A percentile compares a stretch with the other conserved stretches of the same genome.
These are phyloP conservation scores for Zaprionus capensis DNA, from an alignment of 1,140 invertebrate species.

Conservation along the genomic window DNA sequence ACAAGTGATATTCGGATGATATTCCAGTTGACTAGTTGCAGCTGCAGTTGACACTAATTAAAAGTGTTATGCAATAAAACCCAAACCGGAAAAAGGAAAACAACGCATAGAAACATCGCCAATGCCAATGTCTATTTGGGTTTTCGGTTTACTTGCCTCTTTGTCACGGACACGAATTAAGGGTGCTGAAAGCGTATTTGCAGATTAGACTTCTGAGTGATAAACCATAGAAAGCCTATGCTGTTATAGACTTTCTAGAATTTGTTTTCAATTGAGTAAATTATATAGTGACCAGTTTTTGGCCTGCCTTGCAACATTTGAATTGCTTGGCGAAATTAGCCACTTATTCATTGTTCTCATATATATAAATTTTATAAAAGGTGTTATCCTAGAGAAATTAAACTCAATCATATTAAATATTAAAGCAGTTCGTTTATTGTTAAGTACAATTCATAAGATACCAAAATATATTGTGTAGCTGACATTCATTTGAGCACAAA, in stretches of 20 bases:
- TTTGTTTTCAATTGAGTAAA: too few species aligned
- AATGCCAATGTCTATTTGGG: constrained; percentile 26
- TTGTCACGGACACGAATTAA: constrained; percentile 34
- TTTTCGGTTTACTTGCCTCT: constrained; percentile 4
- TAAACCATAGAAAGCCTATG: not conserved
- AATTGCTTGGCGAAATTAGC: too few species aligned
- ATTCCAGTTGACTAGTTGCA: constrained; percentile 12
- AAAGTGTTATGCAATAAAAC: constrained; percentile 72
- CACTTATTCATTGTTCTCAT: too few species aligned
- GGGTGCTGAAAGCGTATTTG: constrained; percentile 12
- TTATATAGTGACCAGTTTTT: too few species aligned
- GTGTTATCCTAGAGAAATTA: too few species aligned
- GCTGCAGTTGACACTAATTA: constrained; percentile 68
- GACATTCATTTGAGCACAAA: too few species aligned
- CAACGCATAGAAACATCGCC: constrained; percentile 29
- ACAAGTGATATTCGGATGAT: constrained; percentile 5
- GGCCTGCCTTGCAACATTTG: too few species aligned
- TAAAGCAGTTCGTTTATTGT: too few species aligned
- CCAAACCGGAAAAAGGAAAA: constrained; percentile 47
- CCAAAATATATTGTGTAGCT: too few species aligned
- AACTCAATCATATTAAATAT: too few species aligned
- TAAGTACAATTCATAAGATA: too few species aligned
- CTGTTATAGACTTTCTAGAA: not conserved
- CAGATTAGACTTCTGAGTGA: not conserved
- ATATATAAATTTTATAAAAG: too few species aligned